phyloP scores from a whole-genome alignment of 2,888 invertebrate genomes.

The Ypsolopha sequella region DNA sequence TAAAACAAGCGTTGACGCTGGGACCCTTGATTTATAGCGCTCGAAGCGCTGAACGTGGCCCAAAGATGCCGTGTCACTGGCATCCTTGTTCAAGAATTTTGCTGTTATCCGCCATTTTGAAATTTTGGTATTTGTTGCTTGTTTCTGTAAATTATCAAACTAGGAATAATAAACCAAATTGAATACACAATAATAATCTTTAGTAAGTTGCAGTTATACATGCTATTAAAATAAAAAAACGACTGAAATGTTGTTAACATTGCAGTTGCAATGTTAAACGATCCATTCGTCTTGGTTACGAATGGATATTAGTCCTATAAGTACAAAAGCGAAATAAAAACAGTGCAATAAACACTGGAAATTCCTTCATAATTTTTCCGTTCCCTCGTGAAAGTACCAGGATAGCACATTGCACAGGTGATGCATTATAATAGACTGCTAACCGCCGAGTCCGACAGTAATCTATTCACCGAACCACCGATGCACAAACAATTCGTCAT shows the following conservation, averaged over 20 bases:
- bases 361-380: not conserved
- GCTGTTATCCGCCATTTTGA: too few species aligned
- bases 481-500: constrained; percentile 36
- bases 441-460: constrained; percentile 22
- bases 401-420: constrained; percentile 26
- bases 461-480: constrained; percentile 37
- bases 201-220: too few species aligned
- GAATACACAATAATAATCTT: too few species aligned
- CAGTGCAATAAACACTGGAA: constrained; percentile 1
- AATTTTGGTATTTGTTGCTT: too few species aligned
- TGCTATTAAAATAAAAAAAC: too few species aligned
- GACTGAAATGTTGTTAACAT: too few species aligned
- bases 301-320: too few species aligned
- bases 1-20: constrained; percentile 43
- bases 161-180: too few species aligned
- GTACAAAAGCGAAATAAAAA: not conserved
- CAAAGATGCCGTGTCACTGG: not conserved
- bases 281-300: too few species aligned
- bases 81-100: not conserved
- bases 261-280: too few species aligned
- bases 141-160: too few species aligned
- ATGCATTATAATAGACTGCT: constrained; percentile 15
- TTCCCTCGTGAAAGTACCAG: not conserved
- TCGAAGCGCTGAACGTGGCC: not conserved
- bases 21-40: constrained; percentile 14